These are phyloP conservation scores for Neuroterus valhalla DNA, from an alignment of 1,140 invertebrate genomes.

Conservation along the genomic window DNA sequence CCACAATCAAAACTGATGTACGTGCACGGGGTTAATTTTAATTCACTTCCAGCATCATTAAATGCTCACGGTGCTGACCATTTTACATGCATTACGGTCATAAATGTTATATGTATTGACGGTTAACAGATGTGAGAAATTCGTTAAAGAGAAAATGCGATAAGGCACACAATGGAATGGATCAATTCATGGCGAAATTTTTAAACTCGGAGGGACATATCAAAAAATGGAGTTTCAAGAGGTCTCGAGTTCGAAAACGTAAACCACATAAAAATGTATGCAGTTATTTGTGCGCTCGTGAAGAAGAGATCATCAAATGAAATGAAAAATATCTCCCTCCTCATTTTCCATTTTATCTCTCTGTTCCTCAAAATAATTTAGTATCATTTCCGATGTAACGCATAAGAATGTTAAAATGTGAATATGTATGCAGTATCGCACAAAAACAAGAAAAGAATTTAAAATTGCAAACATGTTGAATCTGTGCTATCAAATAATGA, in stretches of 20 bases:
- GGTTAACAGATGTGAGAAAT: slow-evolving; percentile 27
- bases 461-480: neutral
- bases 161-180: neutral
- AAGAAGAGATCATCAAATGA: neutral
- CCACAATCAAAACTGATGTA: slow-evolving; percentile 19
- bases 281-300: no score
- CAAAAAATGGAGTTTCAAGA: neutral
- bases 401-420: neutral
- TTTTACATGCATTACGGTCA: slow-evolving; percentile 24
- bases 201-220: neutral
- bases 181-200: neutral
- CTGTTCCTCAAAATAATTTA: neutral
- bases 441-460: neutral
- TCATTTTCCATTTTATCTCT: no score
- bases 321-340: neutral
- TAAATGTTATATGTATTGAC: slow-evolving; percentile 9
- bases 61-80: slow-evolving; percentile 3
- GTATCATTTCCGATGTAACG: neutral
- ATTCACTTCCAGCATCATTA: slow-evolving; percentile 21
- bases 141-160: slow-evolving; percentile 19
- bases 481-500: slow-evolving; percentile 29
- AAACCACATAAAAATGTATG: neutral
- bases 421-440: neutral
- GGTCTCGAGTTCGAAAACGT: neutral
- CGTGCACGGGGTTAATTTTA: slow-evolving; percentile 28